Evolutionary conservation across 2,797 vertebrate species (phyloP).

Genomic region (Pogonophryne albipinna): DNA sequence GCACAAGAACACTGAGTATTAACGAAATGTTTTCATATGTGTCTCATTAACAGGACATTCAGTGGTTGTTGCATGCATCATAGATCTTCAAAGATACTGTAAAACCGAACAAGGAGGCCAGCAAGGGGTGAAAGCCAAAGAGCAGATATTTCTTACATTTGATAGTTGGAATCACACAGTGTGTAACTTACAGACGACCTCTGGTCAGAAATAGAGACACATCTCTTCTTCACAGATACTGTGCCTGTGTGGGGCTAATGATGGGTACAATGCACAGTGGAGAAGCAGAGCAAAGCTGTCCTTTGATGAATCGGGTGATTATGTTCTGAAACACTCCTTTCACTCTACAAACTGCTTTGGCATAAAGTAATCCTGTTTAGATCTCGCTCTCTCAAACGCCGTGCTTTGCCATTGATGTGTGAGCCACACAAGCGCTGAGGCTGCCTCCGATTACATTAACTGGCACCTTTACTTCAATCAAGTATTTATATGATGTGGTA

Average conservation of each 20-base stretch:
- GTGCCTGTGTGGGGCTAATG: conserved; percentile 54
- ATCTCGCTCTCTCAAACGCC: conserved; percentile 71
- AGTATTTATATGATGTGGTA: conserved; percentile 44
- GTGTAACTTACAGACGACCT: conserved; percentile 30
- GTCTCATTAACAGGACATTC: conserved; percentile 38
- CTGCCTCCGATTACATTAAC: conserved; percentile 59
- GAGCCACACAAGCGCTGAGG: conserved; percentile 62
- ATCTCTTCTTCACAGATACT: conserved; percentile 42
- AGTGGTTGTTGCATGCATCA: conserved; percentile 39
- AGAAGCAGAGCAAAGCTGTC: conserved; percentile 60
- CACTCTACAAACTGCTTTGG: conserved; percentile 73
- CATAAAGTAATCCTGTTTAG: conserved; percentile 76
- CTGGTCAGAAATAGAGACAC: conserved; percentile 42
- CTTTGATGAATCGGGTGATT: conserved; percentile 77
- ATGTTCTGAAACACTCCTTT: conserved; percentile 76
- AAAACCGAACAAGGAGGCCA: conserved; percentile 34
- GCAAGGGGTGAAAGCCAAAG: conserved; percentile 36
- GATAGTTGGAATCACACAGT: conserved; percentile 27
- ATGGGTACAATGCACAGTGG: conserved; percentile 61
- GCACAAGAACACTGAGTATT: not conserved
- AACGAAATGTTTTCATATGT: conserved; percentile 13
- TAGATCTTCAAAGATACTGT: conserved; percentile 28
- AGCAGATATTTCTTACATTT: conserved; percentile 27
- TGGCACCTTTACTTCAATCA: conserved; percentile 63
- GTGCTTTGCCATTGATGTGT: conserved; percentile 57